Evolutionary conservation across 2,888 invertebrate species (phyloP).

Genomic region (Eupithecia insigniata): DNA sequence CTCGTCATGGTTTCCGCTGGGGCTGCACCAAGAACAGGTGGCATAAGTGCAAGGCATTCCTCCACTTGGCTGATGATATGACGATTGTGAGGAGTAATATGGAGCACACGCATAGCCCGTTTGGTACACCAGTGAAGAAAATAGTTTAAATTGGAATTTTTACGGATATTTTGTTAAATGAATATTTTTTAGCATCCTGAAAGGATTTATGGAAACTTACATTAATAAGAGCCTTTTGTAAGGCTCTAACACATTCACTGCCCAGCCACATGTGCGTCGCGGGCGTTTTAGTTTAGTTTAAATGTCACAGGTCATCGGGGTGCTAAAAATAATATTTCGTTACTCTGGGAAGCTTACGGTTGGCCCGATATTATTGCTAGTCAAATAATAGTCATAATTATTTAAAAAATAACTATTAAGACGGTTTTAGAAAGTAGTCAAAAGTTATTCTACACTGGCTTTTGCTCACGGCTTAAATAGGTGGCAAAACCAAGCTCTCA

Average conservation of each 20-base stretch:
- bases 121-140: slow-evolving; percentile 38
- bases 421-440: background rate
- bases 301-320: background rate
- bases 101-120: slow-evolving; percentile 73
- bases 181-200: background rate
- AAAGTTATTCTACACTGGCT: background rate
- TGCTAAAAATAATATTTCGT: background rate
- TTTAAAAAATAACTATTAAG: background rate
- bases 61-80: slow-evolving; percentile 76
- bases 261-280: background rate
- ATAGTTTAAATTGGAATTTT: background rate
- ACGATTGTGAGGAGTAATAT: slow-evolving; percentile 76
- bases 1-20: slow-evolving; percentile 75
- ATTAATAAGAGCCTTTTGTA: background rate
- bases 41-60: slow-evolving; percentile 76
- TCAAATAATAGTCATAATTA: background rate
- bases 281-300: background rate
- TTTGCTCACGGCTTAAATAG: background rate
- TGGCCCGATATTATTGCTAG: background rate
- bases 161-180: background rate
- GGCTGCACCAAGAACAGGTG: slow-evolving; percentile 80
- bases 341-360: background rate
- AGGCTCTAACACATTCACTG: too few species aligned
- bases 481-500: background rate
- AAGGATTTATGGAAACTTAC: too few species aligned